Evolutionary conservation across 2,888 invertebrate genomes (phyloP), one percentile per base, ranked within the genome.

Genomic region (Nowickia ferox): DNA sequence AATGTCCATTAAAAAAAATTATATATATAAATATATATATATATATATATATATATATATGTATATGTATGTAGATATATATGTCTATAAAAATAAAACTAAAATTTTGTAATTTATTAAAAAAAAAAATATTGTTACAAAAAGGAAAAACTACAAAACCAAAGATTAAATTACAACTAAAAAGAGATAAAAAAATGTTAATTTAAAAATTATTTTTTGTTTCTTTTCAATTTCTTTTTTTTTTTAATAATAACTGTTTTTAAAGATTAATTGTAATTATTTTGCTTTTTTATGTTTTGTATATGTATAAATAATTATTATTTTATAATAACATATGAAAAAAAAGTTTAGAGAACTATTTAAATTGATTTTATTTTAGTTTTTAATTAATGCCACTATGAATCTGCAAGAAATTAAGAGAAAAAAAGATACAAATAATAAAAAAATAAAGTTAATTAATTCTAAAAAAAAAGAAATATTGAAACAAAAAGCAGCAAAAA

Each of bases 361-460:
- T 69, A 55, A 76, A 65, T 83, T 57, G 57, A 57, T 61, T 79
- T 78, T 69, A 51, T 66, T 13, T 63, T 63, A 65, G 51, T 59
- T 78, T 65, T 44, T 75, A 48, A 48, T 66, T 75, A 61, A 88
- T 88, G 88, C 88, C 88, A 89, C 88, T 89, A 89, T 88, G 88
- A 88, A 88, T 88, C 88, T 89, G 88, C 86, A 89, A 89, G 85
- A 88, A 89, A 88, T 87, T 87, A 88, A 82, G 75, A 86, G 79
- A 83, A 83, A 83, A 88, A 88, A 89, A 88, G 86, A 87, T 88
- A 88, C 87, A 88, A 88, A 88, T 84, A 87, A 84, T 84, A 84
- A 81, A 61, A 61, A 74, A 69, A 59, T 30, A 83, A 57, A 48
- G 51, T 53, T 68, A n/a, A 75, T 69, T 69, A 74, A 55, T 65